Conservation (phyloP, 35 echinoderm and acorn worm genomes). For the Anneissia japonica region DNA sequence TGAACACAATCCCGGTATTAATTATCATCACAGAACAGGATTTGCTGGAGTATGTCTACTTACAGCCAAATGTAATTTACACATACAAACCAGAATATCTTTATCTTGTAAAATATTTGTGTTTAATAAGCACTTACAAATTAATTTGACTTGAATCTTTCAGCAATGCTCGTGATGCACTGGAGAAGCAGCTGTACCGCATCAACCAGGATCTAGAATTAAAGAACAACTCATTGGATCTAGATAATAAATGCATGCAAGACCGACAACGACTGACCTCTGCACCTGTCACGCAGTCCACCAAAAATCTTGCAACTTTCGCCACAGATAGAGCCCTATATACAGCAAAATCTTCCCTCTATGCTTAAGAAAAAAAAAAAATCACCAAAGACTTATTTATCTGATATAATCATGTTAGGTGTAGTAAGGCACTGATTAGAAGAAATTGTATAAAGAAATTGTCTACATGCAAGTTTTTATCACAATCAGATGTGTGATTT, state of each 20-base stretch:
- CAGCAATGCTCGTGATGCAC: conserved; percentile 87
- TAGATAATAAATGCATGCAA: conserved; percentile 97
- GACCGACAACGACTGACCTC: conserved; percentile 54
- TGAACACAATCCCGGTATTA: no score
- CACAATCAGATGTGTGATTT: no score
- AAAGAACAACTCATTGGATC: conserved; percentile 93
- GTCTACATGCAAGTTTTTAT: no score
- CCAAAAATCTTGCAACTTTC: conserved; percentile 86
- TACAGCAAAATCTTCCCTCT: conserved; percentile 29
- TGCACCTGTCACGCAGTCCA: conserved; percentile 62
- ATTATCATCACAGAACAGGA: no score
- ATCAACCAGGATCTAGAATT: conserved; percentile 86
- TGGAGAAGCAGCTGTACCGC: conserved; percentile 87
- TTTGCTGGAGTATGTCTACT: no score
- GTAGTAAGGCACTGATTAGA: no score
- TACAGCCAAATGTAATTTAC: neutral
- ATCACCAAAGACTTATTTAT: no score
- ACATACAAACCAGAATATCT: neutral
- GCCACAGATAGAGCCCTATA: conserved; percentile 82
- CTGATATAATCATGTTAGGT: no score
- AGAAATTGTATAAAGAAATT: no score
- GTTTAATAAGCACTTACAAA: neutral
- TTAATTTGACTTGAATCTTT: neutral
- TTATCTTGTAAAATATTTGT: neutral
- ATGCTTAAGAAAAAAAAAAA: neutral